Conservation (phyloP, 2,113 vertebrate species). For the Silurus meridionalis region DNA sequence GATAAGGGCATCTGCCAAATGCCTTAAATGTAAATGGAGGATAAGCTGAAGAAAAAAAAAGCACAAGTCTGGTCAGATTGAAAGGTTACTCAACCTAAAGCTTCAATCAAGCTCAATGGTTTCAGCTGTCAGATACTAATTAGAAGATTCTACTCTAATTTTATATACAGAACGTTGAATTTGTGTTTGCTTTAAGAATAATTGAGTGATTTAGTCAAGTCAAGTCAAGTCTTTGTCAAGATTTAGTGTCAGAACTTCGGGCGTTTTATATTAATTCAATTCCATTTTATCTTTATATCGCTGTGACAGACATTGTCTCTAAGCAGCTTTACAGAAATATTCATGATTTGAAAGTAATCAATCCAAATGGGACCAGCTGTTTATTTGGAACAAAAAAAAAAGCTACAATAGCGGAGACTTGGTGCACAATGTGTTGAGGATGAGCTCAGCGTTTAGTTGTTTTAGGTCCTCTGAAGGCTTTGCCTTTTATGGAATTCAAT, state of each 20-base stretch:
- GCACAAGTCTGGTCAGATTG: background rate
- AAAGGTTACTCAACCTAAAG: too few relatives aligned
- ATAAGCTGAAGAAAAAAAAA: background rate
- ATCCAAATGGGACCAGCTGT: background rate
- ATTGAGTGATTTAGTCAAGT: too few relatives aligned
- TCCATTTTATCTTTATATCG: too few relatives aligned
- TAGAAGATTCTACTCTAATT: background rate
- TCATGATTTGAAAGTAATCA: background rate
- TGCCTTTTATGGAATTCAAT: background rate
- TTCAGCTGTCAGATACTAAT: too few relatives aligned
- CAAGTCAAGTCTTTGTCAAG: too few relatives aligned
- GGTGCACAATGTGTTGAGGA: background rate
- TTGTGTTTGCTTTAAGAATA: too few relatives aligned
- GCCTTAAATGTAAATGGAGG: too few relatives aligned
- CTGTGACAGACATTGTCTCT: too few relatives aligned
- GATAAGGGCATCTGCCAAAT: too few relatives aligned
- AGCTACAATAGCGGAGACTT: background rate
- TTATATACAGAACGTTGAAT: background rate
- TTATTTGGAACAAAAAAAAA: background rate
- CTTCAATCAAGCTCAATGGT: too few relatives aligned
- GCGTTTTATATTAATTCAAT: background rate
- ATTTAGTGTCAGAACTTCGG: background rate
- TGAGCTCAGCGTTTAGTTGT: background rate
- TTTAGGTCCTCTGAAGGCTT: background rate
- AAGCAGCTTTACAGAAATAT: too few relatives aligned